Percentiles rank a stretch among this genome's conserved stretches.
These are phyloP conservation scores for Plebejus melissa DNA, from an alignment of 2,888 invertebrate species.

Conservation along the genomic window DNA sequence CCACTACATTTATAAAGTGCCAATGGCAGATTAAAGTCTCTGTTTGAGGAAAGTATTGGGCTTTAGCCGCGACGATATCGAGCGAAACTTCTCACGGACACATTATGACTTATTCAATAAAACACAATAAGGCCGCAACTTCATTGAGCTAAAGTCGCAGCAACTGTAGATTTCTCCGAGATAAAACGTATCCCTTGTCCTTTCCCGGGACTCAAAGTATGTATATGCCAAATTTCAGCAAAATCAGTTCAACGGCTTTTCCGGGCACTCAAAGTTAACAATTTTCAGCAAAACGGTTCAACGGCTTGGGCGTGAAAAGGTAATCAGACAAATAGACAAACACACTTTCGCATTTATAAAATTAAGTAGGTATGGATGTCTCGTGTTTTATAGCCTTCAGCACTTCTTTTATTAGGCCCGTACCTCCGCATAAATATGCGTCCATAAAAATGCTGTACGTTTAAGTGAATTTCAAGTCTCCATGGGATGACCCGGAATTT, in stretches of 20 bases:
- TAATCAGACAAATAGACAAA: too few species aligned
- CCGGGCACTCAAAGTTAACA: too few species aligned
- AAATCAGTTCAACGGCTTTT: too few species aligned
- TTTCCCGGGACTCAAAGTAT: too few species aligned
- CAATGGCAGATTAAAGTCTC: slow-evolving; percentile 2
- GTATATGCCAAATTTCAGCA: too few species aligned
- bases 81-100: neutral
- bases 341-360: too few species aligned
- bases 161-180: too few species aligned
- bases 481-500: slow-evolving; percentile 8
- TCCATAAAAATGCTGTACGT: slow-evolving; percentile 5
- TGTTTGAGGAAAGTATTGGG: slow-evolving; percentile 16
- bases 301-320: too few species aligned
- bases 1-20: slow-evolving; percentile 5
- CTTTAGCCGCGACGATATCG: slow-evolving; percentile 9
- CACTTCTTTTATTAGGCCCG: slow-evolving; percentile 4
- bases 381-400: neutral
- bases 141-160: too few species aligned
- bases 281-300: too few species aligned
- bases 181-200: too few species aligned
- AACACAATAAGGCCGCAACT: neutral
- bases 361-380: neutral
- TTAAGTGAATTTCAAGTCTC: slow-evolving; percentile 13
- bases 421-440: neutral
- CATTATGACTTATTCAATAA: neutral